Evolutionary conservation across 1,140 invertebrate species (phyloP).

Genomic region (Cotesia vestalis): DNA sequence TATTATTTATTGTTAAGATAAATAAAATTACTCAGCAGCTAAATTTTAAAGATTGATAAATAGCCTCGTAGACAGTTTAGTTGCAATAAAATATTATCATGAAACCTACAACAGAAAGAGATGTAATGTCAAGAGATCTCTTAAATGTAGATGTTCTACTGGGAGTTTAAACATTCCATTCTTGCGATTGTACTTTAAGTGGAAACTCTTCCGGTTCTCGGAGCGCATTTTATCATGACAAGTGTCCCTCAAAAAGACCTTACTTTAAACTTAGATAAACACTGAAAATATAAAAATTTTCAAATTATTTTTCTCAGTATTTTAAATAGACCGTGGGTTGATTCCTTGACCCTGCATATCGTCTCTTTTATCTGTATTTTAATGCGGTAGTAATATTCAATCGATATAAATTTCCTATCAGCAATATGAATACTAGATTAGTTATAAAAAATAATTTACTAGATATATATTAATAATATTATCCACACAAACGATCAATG

Average conservation of each 20-base stretch:
- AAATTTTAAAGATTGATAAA: not conserved
- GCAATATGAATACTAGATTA: not conserved
- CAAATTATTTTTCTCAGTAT: not conserved
- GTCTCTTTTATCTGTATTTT: not conserved
- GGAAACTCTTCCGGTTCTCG: constrained; percentile 35
- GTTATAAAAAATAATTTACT: not conserved
- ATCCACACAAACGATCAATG: not conserved
- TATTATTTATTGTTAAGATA: not conserved
- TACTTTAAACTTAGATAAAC: not conserved
- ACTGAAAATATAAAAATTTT: not conserved
- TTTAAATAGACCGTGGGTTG: constrained; percentile 39
- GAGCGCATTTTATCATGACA: not conserved
- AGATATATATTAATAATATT: not conserved
- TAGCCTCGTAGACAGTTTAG: not conserved
- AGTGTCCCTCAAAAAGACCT: constrained; percentile 13
- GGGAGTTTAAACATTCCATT: constrained; percentile 27
- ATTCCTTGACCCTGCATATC: constrained; percentile 40
- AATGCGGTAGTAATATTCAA: not conserved
- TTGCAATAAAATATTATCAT: constrained; percentile 1
- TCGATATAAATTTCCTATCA: not conserved
- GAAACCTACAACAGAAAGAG: constrained; percentile 16
- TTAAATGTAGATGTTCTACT: constrained; percentile 7
- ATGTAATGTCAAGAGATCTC: not conserved
- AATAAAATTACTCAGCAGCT: too few species aligned
- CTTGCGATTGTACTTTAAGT: constrained; percentile 32